Base-by-base conservation (phyloP, 2,797 vertebrate species). In the Pangasius macronema region DNA sequence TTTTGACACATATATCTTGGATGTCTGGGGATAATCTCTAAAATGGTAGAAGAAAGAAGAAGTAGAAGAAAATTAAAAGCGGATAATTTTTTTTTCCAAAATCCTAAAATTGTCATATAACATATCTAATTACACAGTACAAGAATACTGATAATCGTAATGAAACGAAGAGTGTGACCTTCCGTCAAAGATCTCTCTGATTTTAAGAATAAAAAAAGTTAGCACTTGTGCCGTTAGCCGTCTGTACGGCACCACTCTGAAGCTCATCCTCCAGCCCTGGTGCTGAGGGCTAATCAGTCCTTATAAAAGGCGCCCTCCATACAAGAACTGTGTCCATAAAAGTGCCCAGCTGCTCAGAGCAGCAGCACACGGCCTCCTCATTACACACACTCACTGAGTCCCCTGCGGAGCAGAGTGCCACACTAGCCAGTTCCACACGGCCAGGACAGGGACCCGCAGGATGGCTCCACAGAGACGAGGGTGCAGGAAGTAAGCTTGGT, bases 301-400 rank as follows among this genome's bases (percentile, higher is more conserved):
- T 83, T 59, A 83, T 85, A 87, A 81, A 80, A 87, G 51, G 18
- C 65, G 33, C 76, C 57, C 85, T 42, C 63, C 81, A 88, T 53
- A 59, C 83, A 70, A 80, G 80, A 82, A 82, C 39, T 59, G 85
- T 22, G 57, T 42, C 63, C 83, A 22, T 75, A 91, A 86, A 72
- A n/a, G 75, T 82, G 61, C 81, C 75, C 63, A 87, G 49, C 72
- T 53, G 55, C 75, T 84, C 59, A 36, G 80, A 85, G 83, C 85
- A 82, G 84, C 75, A 85, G 33, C n/a, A 36, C 87, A 79, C 24
- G 63, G 63, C 63, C 82, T 85, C 79, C 86, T 87, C 79, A 57
- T 91, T 91, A 86, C 88, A 80, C 87, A 85, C 55, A 65, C 87
- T 84, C 84, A 53, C 83, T 0, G 59, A 42, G 49, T 42, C 30